Evolutionary conservation across 2,113 vertebrate genomes (phyloP), one percentile per base, ranked within the genome.

Genomic region (Cygnus buccinator): DNA sequence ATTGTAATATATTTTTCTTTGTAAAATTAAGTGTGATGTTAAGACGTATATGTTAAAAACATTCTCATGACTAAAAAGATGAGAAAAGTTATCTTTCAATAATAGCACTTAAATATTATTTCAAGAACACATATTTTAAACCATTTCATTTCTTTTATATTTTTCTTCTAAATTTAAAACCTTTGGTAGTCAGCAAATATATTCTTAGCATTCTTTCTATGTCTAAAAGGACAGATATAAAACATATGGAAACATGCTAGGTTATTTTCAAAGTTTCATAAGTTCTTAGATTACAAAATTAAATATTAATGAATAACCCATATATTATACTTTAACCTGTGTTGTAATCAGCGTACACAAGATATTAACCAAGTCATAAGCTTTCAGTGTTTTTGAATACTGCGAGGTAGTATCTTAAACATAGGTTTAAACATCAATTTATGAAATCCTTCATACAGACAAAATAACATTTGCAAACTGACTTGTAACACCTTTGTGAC

Each of bases 251-350:
- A n/a, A 81, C 26, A 20, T 52, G 54, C 73, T 82, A 61, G 78
- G 37, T 95, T 78, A 76, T 81, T 95, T 62, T 41, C n/a, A 54
- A 52, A 50, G 29, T 89, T 94, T 93, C 70, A 62, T 92, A 90
- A 92, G 48, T 73, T 95, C 80, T 61, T 75, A 72, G 58, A 76
- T 89, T 74, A 72, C 43, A 89, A 70, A 93, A 85, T n/a, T 96
- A 97, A 72, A 57, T 94, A 90, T 89, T 87, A 93, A 50, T 88
- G 35, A 82, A 19, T 73, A 50, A 33, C 26, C 44, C 46, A 66
- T 77, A 37, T 75, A 16, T 79, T 70, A 31, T 55, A 26, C 86
- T 80, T 70, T 84, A 67, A 46, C 19, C 33, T 84, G 8, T 86
- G 23, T 94, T 89, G 77, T 75, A 52, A 79, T 93, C n/a, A 90